Base-by-base conservation (phyloP, 1,140 invertebrate species). In the Micrasema longulum region DNA sequence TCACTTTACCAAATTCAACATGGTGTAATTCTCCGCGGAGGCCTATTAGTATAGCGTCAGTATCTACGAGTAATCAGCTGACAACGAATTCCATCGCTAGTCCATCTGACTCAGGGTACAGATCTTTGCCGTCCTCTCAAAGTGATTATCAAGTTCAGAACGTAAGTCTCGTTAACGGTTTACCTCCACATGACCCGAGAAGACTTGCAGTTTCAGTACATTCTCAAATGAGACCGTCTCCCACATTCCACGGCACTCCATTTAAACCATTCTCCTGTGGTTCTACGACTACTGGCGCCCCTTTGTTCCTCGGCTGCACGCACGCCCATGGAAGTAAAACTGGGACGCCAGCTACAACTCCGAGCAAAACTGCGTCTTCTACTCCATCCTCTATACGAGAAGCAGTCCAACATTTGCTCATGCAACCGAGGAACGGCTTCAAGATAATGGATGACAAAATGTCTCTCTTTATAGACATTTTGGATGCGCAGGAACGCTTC, bases 401-500 rank as follows among this genome's bases (percentile, higher is more conserved):
- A 66, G 90, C 90, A 0, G 89, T 92, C 20, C 87, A 91, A 57
- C 90, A 91, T 76, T 80, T 92, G 43, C 80, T 92, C 20, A 81
- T 85, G 35, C 88, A 90, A 78, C 89, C 90, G 0, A 80, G 90
- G 14, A 92, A 92, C 77, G 91, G 91, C 1, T 91, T 92, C 79
- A 89, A 90, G 72, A 89, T 91, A 74, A 86, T 90, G 80, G 91
- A 92, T 75, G 91, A 93, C 80, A 91, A 92, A 78, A 86, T 94
- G 75, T 88, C 89, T 10, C 85, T 94, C 11, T 92, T 93, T 80
- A 89, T 93, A 76, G 92, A 94, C 71, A 93, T 94, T 71, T 85
- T 93, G 77, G 91, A 93, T 77, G 90, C 91, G 11, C 92, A 93
- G 83, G 91, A 93, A 80, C 85, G 88, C 78, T 91, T 94, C 77